Conservation (phyloP, 2,888 invertebrate species). For the Dioctria rufipes region DNA sequence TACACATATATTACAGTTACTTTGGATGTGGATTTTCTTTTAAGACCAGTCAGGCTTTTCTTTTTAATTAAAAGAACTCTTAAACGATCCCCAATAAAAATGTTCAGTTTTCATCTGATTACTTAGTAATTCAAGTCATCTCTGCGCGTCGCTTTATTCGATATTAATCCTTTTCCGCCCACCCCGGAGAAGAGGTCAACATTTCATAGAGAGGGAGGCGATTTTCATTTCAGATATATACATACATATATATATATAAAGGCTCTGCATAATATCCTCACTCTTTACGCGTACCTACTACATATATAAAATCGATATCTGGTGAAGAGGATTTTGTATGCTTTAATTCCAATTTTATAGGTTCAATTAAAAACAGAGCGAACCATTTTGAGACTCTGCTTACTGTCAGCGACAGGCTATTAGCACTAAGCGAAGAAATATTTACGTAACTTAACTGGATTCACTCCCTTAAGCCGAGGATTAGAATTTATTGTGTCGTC, state of each 20-base stretch:
- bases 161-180: slow-evolving; percentile 14
- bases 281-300: not conserved
- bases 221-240: not conserved
- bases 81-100: slow-evolving; percentile 34
- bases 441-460: too few relatives aligned
- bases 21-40: slow-evolving; percentile 1
- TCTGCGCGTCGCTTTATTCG: too few relatives aligned
- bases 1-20: not conserved
- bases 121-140: slow-evolving; percentile 9
- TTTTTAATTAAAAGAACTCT: slow-evolving; percentile 40
- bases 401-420: too few relatives aligned
- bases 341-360: slow-evolving; percentile 41
- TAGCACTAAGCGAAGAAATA: too few relatives aligned
- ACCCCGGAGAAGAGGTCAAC: not conserved
- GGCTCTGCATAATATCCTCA: slow-evolving; percentile 8
- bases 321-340: not conserved
- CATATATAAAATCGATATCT: too few relatives aligned
- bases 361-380: slow-evolving; percentile 31
- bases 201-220: not conserved
- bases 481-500: too few relatives aligned
- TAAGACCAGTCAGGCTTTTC: slow-evolving; percentile 25
- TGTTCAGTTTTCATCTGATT: slow-evolving; percentile 39
- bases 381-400: too few relatives aligned
- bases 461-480: too few relatives aligned
- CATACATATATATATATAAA: not conserved